Conservation (phyloP, 2,113 vertebrate genomes). For the Vombatus ursinus region DNA sequence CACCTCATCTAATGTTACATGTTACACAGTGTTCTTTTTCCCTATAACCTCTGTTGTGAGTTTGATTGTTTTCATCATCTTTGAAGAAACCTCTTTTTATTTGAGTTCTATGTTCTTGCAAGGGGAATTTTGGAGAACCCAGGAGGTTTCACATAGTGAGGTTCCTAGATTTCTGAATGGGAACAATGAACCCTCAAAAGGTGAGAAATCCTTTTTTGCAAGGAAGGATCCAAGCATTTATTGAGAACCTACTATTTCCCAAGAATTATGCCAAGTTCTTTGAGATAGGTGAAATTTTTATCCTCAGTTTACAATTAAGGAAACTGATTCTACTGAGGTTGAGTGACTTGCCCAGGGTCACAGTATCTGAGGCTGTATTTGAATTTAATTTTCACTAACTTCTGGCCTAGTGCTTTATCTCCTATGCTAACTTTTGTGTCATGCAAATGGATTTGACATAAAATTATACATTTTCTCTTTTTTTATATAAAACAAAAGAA, state of each 20-base stretch:
- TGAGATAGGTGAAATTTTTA: background rate
- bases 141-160: background rate
- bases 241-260: background rate
- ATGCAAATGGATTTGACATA: background rate
- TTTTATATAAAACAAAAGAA: background rate
- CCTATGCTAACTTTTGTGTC: background rate
- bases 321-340: background rate
- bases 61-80: too few species aligned
- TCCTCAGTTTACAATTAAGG: background rate
- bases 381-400: background rate
- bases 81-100: too few species aligned
- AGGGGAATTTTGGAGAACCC: too few species aligned
- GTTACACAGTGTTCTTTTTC: too few species aligned
- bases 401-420: background rate
- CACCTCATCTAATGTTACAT: too few species aligned
- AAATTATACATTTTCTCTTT: background rate
- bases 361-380: background rate
- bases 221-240: background rate
- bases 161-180: background rate
- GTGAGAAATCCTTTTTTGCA: too few species aligned
- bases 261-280: background rate
- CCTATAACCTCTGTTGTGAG: too few species aligned
- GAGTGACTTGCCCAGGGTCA: background rate
- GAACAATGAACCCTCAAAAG: background rate
- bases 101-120: too few species aligned